Percentiles rank a stretch among this genome's conserved stretches.
Evolutionary conservation across 2,888 invertebrate genomes (phyloP).

Genomic region (Aphidius colemani): DNA sequence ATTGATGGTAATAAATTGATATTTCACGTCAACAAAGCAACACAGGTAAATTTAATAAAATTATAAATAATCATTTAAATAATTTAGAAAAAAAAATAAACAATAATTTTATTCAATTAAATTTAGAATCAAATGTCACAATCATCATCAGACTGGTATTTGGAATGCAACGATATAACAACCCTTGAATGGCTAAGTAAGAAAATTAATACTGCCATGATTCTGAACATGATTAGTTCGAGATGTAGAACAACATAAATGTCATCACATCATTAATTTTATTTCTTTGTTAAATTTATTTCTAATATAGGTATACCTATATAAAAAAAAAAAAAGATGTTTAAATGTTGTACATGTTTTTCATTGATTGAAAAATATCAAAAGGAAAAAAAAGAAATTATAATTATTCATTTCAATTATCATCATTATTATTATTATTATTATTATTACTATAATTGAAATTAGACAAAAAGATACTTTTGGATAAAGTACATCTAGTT

Average conservation of each 20-base stretch:
- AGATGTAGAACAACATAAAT: slow-evolving; percentile 64
- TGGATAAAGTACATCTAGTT: slow-evolving; percentile 60
- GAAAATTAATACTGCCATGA: slow-evolving; percentile 76
- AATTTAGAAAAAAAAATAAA: neutral
- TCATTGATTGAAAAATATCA: neutral
- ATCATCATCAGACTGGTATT: slow-evolving; percentile 70
- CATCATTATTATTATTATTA: neutral
- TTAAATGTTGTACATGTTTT: slow-evolving; percentile 1
- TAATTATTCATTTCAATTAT: neutral
- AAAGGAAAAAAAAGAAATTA: neutral
- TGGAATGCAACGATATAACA: slow-evolving; percentile 69
- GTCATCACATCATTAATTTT: slow-evolving; percentile 21
- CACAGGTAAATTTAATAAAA: slow-evolving; percentile 15
- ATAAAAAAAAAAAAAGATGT: neutral
- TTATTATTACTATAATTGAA: slow-evolving; percentile 10
- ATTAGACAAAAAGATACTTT: slow-evolving; percentile 39
- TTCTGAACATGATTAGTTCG: slow-evolving; percentile 65
- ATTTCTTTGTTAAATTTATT: slow-evolving; percentile 3
- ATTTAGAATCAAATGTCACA: slow-evolving; percentile 65
- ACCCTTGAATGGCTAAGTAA: slow-evolving; percentile 73
- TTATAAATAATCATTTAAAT: neutral
- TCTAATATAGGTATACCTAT: neutral
- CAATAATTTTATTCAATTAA: slow-evolving; percentile 39
- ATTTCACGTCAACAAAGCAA: slow-evolving; percentile 70
- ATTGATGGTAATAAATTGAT: slow-evolving; percentile 68